A percentile compares a stretch with the other conserved stretches of the same genome.
These are phyloP conservation scores for Struthidea cinerea DNA, from an alignment of 2,113 vertebrate genomes.

Conservation along the genomic window DNA sequence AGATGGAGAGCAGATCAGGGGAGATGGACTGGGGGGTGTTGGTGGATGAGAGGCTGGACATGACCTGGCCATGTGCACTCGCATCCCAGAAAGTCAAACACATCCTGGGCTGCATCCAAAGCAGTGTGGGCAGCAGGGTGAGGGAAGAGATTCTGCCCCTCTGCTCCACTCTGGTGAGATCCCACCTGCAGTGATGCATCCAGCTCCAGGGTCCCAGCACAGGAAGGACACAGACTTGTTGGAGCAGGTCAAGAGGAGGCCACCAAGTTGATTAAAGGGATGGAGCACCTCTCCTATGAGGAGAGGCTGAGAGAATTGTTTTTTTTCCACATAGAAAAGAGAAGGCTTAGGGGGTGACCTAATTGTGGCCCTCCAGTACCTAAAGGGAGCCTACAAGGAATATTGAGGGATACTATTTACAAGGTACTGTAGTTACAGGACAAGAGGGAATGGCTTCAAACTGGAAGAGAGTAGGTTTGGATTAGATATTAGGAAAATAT, in stretches of 20 bases:
- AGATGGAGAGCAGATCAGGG: not conserved
- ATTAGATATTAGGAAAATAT: not conserved
- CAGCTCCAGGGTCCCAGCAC: not conserved
- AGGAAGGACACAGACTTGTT: not conserved
- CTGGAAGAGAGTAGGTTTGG: not conserved
- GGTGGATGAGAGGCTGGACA: not conserved
- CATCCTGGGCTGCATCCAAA: not conserved
- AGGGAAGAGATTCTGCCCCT: not conserved
- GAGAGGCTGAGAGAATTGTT: not conserved
- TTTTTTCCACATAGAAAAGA: not conserved
- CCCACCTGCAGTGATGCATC: not conserved
- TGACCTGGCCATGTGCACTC: not conserved
- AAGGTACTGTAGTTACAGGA: not conserved
- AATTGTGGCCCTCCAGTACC: not conserved
- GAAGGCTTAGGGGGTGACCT: not conserved
- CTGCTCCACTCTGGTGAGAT: not conserved
- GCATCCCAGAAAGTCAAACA: not conserved
- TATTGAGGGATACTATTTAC: not conserved
- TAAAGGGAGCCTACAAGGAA: not conserved
- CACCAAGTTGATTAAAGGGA: not conserved
- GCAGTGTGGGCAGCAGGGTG: not conserved
- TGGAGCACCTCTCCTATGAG: not conserved
- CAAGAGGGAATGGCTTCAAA: not conserved
- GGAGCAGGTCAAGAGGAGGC: not conserved
- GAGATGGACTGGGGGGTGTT: not conserved